These are phyloP conservation scores for Acanthurus tractus DNA, from an alignment of 2,797 vertebrate species.

Conservation along the genomic window DNA sequence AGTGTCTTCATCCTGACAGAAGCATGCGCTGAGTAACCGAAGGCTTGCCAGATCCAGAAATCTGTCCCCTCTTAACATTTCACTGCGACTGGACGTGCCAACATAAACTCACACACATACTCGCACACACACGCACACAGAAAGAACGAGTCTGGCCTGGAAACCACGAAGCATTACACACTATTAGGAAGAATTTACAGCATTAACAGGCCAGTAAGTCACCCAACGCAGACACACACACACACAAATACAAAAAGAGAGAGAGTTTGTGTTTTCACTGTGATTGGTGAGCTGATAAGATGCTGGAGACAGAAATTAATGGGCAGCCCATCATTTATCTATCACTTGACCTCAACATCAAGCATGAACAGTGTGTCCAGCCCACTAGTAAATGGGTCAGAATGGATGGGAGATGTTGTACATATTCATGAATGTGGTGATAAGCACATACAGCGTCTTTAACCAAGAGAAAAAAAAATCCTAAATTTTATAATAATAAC, in stretches of 20 bases:
- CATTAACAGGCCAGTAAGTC: conserved; percentile 26
- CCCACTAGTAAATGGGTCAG: conserved; percentile 12
- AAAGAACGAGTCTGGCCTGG: conserved; percentile 38
- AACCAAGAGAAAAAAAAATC: background rate
- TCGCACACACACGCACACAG: background rate
- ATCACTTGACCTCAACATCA: conserved; percentile 15
- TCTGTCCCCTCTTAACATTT: conserved; percentile 40
- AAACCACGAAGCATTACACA: conserved; percentile 60
- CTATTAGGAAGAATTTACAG: conserved; percentile 62
- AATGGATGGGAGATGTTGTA: conserved; percentile 2
- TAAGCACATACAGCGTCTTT: background rate
- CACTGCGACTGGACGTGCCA: conserved; percentile 30
- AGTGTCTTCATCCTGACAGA: conserved; percentile 19
- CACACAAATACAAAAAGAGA: background rate
- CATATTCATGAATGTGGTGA: background rate
- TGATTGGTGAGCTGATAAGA: conserved; percentile 17
- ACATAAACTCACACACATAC: conserved; percentile 38
- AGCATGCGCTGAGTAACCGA: conserved; percentile 20
- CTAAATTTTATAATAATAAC: too few relatives aligned
- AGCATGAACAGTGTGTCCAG: background rate
- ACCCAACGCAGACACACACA: background rate
- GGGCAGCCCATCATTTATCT: background rate
- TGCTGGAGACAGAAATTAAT: background rate
- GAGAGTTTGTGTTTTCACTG: conserved; percentile 21
- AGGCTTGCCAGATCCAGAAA: conserved; percentile 30